Base-by-base conservation (phyloP, 1,140 invertebrate genomes). In the Odontomachus brunneus region DNA sequence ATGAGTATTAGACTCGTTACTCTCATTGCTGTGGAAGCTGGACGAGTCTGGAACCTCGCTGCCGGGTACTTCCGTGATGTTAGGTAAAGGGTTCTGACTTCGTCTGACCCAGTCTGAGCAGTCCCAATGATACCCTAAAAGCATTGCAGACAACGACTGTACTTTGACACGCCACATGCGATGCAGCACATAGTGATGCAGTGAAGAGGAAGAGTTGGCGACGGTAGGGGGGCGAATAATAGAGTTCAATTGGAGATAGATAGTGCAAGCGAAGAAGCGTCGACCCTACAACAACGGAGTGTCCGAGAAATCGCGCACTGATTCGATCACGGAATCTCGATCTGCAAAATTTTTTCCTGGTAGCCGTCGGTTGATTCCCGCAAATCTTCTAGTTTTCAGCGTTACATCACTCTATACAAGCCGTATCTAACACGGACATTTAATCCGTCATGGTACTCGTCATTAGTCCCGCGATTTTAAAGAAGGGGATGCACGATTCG, bases 101-200 rank as follows among this genome's bases (percentile, higher is more conserved):
- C 96, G 96, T 76, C 97, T 96, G 85, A 97, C 97, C 98, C 98
- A 99, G 95, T 99, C 98, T 86, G 98, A 98, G 92, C 97, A 98
- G 94, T 99, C 98, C 98, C 98, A 99, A 95, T 98, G 98, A 95
- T 99, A 99, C 92, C 97, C 97, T 96, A 93, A 92, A 94, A 95
- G 90, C 84, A 93, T 93, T 91, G 88, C 88, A 92, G 88, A 90
- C 88, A 90, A 91, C 87, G 88, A 90, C 87, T 92, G 89, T 92
- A 93, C 80, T 91, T 86, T 71, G 85, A 91, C 86, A 88, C 83
- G 59, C 66, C 78, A 88, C 88, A 87, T 90, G 87, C 89, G 78
- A 71, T 76, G 72, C 57, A 26, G 5, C 53, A 65, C 48, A 65
- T 49, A 84, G 73, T 73, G 80, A 57, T 83, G 83, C 59, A 81